Evolutionary conservation across 2,797 vertebrate species (phyloP), one percentile per base, ranked within the genome.

Genomic region (Iguana delicatissima): DNA sequence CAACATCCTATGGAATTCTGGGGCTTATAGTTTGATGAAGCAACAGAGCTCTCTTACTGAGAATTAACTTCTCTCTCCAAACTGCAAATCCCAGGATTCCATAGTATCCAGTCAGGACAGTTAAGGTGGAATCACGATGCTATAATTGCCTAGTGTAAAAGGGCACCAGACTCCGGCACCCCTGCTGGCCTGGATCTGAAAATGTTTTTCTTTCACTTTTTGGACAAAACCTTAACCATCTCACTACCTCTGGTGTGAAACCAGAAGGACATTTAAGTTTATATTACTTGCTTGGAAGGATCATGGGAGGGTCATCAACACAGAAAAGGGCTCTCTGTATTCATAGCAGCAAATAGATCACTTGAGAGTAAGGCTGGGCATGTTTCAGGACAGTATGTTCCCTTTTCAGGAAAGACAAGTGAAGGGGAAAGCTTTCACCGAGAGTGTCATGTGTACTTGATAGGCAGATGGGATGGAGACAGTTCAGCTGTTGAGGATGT

Each of bases 311-410:
- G 55, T 9, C 55, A 64, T 77, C 59, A 79, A 79, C 18, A 87
- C 13, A 79, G 24, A 79, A 77, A 62, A 87, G 72, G 16, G 24
- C 9, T 64, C 26, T 87, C 55, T 87, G 73, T 22, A 59, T 59
- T 55, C 3, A n/a, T n/a, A 77, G 85, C 73, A 86, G 35, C 73
- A 77, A 77, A 87, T 62, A 86, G 24, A 77, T 42, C 35, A 76
- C 50, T 59, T 86, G 85, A 55, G 55, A 87, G 38, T 62, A 3
- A 77, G 2, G 26, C 74, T 46, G 16, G 55, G 13, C 29, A 62
- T 62, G 72, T 73, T 35, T 59, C 74, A 79, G 57, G 69, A 87
- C 85, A 87, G 55, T 62, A 62, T 86, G 85, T 86, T 77, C 85
- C 24, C 38, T 59, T 42, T 76, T 22, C 52, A 59, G 24, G 55